Evolutionary conservation across 1,140 invertebrate species (phyloP).

Genomic region (Drosophila sucinea): DNA sequence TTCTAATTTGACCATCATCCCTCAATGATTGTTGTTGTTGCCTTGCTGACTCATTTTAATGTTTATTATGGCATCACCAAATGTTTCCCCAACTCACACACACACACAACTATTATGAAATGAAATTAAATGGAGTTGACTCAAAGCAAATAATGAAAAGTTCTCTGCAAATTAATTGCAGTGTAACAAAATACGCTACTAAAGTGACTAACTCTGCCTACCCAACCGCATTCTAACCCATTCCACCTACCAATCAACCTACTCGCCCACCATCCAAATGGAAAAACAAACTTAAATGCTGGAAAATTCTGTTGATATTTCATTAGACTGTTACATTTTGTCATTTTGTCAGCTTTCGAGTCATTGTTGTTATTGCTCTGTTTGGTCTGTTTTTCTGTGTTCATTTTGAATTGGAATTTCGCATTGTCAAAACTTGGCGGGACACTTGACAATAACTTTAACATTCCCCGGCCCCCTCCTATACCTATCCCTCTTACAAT

Average conservation of each 20-base stretch:
- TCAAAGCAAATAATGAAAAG: constrained; percentile 10
- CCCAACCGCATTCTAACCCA: too few relatives aligned
- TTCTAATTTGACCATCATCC: too few relatives aligned
- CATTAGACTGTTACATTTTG: constrained; percentile 44
- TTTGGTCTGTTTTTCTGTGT: constrained; percentile 22
- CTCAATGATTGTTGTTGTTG: too few relatives aligned
- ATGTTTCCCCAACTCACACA: background rate
- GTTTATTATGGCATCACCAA: background rate
- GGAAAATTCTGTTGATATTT: constrained; percentile 60
- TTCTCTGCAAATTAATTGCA: constrained; percentile 8
- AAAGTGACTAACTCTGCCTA: background rate
- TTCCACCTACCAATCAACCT: background rate
- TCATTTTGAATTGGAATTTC: constrained; percentile 5
- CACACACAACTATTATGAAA: background rate
- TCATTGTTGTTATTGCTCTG: constrained; percentile 55
- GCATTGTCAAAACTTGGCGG: background rate
- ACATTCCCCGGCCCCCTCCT: too few relatives aligned
- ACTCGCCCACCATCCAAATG: background rate
- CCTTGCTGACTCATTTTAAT: background rate
- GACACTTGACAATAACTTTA: constrained; percentile 6
- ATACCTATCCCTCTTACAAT: too few relatives aligned
- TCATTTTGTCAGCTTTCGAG: constrained; percentile 31
- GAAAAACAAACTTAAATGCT: constrained; percentile 11
- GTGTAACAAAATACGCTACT: constrained; percentile 2
- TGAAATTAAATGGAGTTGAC: background rate